phyloP scores from a whole-genome alignment of 2,888 invertebrate species.

The Rhimphoctona megacephalus region DNA sequence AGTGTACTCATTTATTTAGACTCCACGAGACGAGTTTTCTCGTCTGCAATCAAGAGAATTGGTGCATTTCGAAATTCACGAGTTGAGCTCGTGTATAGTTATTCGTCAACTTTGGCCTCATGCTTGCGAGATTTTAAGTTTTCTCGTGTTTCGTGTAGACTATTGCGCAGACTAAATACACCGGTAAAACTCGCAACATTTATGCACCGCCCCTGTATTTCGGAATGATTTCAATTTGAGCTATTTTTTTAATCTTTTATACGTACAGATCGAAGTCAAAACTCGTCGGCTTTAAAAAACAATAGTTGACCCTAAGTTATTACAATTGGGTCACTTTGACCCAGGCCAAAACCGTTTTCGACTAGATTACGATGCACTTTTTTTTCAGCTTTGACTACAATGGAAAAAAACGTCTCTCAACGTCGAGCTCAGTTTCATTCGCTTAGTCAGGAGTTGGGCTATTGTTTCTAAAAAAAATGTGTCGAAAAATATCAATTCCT shows the following conservation, averaged over 20 bases:
- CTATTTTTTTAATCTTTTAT: background rate
- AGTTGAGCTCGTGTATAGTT: background rate
- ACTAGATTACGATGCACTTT: background rate
- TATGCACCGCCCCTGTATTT: slow-evolving; percentile 35
- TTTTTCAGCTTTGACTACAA: background rate
- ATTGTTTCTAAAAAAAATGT: background rate
- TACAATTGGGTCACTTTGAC: too few species aligned
- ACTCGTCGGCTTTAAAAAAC: background rate
- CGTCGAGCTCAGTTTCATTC: background rate
- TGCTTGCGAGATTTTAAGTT: slow-evolving; percentile 31
- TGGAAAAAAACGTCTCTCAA: background rate
- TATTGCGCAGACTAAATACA: slow-evolving; percentile 8
- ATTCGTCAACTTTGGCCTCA: slow-evolving; percentile 6
- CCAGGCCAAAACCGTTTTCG: background rate
- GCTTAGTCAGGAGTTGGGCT: background rate
- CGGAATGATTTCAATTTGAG: slow-evolving; percentile 2
- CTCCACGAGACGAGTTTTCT: slow-evolving; percentile 30
- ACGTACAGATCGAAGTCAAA: background rate
- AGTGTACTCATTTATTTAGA: slow-evolving; percentile 29
- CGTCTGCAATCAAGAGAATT: slow-evolving; percentile 62
- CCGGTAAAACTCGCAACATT: slow-evolving; percentile 24
- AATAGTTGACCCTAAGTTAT: too few species aligned
- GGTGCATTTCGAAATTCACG: slow-evolving; percentile 59
- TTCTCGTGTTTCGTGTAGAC: background rate
- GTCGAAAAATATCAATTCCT: background rate